These are phyloP conservation scores for Patiria miniata DNA, from an alignment of 35 echinoderm and acorn worm species.

Conservation along the genomic window DNA sequence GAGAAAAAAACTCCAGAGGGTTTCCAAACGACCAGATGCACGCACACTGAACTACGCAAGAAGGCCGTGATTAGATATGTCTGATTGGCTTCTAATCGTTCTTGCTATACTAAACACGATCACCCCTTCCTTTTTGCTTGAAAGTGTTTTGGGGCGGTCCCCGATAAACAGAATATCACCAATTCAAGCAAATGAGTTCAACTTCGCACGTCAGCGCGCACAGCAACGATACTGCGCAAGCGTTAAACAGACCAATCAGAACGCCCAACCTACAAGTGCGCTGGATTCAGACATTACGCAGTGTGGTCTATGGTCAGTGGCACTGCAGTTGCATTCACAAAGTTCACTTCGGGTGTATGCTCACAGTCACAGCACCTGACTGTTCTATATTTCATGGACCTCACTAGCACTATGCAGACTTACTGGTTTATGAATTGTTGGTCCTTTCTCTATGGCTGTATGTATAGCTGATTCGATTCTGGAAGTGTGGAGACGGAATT, in stretches of 20 bases:
- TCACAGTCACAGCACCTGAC: too few species aligned
- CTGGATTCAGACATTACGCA: too few species aligned
- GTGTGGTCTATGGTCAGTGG: too few species aligned
- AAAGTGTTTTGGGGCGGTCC: slow-evolving; percentile 25
- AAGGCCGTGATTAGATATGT: slow-evolving; percentile 19
- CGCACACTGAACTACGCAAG: not conserved
- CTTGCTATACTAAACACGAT: not conserved
- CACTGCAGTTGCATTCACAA: too few species aligned
- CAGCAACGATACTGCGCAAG: not conserved
- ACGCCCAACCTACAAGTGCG: too few species aligned
- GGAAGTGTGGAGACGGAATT: too few species aligned
- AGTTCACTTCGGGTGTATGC: too few species aligned
- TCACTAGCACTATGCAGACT: too few species aligned
- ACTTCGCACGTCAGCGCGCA: not conserved
- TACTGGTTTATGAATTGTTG: too few species aligned
- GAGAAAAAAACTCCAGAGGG: not conserved
- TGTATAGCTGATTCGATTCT: too few species aligned
- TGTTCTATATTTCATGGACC: too few species aligned
- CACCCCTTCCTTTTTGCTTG: not conserved
- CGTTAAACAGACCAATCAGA: not conserved
- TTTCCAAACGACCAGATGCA: not conserved
- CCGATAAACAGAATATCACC: not conserved
- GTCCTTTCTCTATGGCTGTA: too few species aligned
- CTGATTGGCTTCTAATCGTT: slow-evolving; percentile 12
- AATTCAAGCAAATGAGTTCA: not conserved